A percentile compares a stretch with the other conserved stretches of the same genome.
Conservation (phyloP, 2,888 invertebrate species). For the Nephrotoma guestfalica region DNA sequence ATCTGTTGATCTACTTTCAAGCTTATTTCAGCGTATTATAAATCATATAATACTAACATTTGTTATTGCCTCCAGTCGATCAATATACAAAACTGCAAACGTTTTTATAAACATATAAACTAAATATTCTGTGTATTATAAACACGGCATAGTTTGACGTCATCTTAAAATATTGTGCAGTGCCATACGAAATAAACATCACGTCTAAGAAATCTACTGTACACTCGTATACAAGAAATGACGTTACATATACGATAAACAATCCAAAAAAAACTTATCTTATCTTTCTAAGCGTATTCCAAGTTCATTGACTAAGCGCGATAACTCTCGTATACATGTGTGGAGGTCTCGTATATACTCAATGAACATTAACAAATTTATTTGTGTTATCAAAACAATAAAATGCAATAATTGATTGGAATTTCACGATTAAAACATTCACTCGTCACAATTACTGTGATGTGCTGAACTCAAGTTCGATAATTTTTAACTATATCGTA, state of each 20-base stretch:
- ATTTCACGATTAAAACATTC: background rate
- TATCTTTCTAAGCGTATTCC: background rate
- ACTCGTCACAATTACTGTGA: background rate
- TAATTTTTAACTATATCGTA: background rate
- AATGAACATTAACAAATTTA: background rate
- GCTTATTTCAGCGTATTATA: background rate
- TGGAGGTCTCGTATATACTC: background rate
- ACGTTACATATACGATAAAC: background rate
- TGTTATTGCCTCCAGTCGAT: background rate
- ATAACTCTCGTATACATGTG: background rate
- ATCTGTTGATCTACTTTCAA: background rate
- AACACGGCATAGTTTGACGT: background rate
- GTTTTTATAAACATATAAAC: background rate
- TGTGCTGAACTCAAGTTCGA: background rate
- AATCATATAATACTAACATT: background rate
- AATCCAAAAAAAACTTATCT: background rate
- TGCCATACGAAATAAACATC: background rate
- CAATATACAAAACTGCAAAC: background rate
- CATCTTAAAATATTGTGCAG: background rate
- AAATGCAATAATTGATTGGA: background rate
- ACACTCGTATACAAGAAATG: background rate
- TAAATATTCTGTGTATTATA: background rate
- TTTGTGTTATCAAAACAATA: background rate
- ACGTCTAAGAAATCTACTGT: background rate
- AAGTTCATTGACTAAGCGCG: background rate